A percentile compares a stretch with the other conserved stretches of the same genome.
phyloP scores from a whole-genome alignment of 1,140 invertebrate genomes.

The Heliothis virescens region DNA sequence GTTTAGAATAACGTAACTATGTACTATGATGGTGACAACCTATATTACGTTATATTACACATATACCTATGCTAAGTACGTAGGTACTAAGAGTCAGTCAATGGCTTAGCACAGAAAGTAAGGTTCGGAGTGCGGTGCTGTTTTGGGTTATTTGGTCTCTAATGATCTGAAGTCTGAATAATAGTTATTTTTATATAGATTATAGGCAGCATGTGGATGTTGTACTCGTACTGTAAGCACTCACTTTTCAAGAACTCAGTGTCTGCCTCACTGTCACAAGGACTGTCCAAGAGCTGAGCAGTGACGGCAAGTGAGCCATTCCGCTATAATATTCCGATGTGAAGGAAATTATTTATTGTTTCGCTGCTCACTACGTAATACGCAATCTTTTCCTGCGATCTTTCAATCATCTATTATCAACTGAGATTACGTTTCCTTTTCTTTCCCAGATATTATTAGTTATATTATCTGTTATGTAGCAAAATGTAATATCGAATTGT shows the following conservation, averaged over 20 bases:
- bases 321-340: neutral
- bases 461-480: slow-evolving; percentile 2
- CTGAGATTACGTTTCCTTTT: slow-evolving; percentile 43
- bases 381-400: slow-evolving; percentile 14
- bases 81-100: too few species aligned
- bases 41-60: neutral
- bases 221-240: too few species aligned
- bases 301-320: neutral
- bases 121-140: too few species aligned
- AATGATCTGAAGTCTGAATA: too few species aligned
- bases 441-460: slow-evolving; percentile 21
- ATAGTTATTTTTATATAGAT: too few species aligned
- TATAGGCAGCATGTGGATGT: too few species aligned
- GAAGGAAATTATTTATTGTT: slow-evolving; percentile 33
- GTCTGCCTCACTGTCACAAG: too few species aligned
- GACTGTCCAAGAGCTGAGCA: too few species aligned
- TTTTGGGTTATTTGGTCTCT: too few species aligned
- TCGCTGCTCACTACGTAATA: slow-evolving; percentile 18
- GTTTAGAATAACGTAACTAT: neutral
- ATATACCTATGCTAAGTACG: too few species aligned
- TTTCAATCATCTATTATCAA: slow-evolving; percentile 42
- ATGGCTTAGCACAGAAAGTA: too few species aligned
- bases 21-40: neutral
- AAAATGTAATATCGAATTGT: neutral
- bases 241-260: too few species aligned